Conservation (phyloP, 30 jellyfish, hydroid and myxozoan genomes). For the Nemopilema nomurai region DNA sequence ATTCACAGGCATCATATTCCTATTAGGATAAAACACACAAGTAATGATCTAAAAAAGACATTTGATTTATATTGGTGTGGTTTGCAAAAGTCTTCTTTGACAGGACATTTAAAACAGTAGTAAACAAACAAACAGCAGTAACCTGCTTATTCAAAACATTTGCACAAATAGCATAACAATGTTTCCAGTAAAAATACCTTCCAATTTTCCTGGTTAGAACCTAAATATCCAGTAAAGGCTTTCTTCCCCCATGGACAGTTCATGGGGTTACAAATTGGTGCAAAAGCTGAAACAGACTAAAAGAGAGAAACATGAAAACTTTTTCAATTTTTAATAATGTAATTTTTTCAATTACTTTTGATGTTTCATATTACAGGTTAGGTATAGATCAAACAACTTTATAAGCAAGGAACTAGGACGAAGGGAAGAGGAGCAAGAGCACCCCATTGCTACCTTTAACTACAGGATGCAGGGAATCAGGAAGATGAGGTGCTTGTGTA, state of each 20-base stretch:
- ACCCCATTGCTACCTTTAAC: no score
- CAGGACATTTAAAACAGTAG: no score
- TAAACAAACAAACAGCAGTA: no score
- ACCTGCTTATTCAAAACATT: neutral
- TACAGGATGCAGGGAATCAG: no score
- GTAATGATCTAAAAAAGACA: neutral
- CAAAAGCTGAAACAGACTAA: slow-evolving; percentile 91
- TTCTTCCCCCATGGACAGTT: slow-evolving; percentile 98
- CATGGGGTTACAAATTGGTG: slow-evolving; percentile 95
- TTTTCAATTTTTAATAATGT: no score
- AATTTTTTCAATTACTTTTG: no score
- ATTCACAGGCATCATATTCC: slow-evolving; percentile 92
- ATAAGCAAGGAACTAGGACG: no score
- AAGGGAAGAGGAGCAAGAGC: no score
- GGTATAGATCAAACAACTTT: no score
- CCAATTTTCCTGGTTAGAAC: slow-evolving; percentile 86
- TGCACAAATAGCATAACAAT: neutral
- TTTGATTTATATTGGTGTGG: neutral
- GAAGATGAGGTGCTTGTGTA: no score
- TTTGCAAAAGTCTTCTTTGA: no score
- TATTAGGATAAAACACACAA: neutral
- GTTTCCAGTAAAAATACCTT: slow-evolving; percentile 21
- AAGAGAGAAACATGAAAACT: neutral
- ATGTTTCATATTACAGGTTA: no score
- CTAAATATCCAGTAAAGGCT: slow-evolving; percentile 92